Evolutionary conservation across 2,113 vertebrate genomes (phyloP).

Genomic region (Clarias gariepinus): DNA sequence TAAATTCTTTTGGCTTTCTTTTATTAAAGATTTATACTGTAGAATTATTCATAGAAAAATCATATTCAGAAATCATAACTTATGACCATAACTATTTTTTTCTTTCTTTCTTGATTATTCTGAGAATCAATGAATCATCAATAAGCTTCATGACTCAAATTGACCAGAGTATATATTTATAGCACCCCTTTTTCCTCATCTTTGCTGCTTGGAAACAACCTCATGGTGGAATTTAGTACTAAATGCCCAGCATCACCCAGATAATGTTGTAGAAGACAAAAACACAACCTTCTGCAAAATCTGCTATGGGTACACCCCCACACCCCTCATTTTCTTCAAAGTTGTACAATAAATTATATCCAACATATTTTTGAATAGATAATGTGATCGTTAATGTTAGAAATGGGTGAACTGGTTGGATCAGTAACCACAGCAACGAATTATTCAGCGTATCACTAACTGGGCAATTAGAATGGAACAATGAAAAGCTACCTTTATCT

Average conservation of each 20-base stretch:
- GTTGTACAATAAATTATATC: background rate
- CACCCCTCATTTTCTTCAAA: no score
- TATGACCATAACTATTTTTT: no score
- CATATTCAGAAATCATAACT: no score
- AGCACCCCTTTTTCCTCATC: background rate
- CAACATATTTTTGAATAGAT: background rate
- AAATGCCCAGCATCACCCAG: background rate
- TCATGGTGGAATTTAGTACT: background rate
- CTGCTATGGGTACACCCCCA: background rate
- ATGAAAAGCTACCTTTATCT: background rate
- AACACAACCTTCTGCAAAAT: background rate
- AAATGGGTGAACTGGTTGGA: background rate
- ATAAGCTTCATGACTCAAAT: background rate
- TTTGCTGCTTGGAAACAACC: background rate
- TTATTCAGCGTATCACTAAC: background rate
- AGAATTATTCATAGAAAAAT: no score
- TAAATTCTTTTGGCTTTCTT: no score
- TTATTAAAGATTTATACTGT: no score
- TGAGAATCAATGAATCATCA: background rate
- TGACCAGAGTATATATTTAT: background rate
- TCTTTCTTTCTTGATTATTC: background rate
- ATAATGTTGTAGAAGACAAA: background rate
- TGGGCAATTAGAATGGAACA: background rate
- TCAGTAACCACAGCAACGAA: background rate
- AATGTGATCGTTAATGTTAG: background rate